Conservation (phyloP, 2,797 vertebrate genomes). For the Leptodactylus fallax region DNA sequence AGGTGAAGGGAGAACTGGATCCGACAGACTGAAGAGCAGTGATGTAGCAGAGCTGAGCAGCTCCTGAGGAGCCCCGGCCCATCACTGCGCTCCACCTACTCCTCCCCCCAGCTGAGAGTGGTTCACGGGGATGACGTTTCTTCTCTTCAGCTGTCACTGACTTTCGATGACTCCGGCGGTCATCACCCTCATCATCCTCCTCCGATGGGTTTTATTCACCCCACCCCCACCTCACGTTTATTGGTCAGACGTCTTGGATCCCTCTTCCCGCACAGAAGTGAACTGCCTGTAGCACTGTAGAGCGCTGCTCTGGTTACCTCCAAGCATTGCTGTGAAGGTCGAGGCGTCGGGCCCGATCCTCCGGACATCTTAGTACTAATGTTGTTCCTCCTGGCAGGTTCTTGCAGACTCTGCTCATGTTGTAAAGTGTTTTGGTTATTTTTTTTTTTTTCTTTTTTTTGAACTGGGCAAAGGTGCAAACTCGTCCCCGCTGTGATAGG, state of each 20-base stretch:
- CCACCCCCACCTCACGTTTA: too few species aligned
- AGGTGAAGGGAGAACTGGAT: slow-evolving; percentile 83
- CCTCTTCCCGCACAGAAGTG: too few species aligned
- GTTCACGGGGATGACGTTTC: slow-evolving; percentile 15
- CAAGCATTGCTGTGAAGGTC: too few species aligned
- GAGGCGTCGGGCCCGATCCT: too few species aligned
- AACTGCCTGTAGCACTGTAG: too few species aligned
- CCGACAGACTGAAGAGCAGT: slow-evolving; percentile 84
- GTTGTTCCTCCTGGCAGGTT: too few species aligned
- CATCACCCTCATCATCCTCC: background rate
- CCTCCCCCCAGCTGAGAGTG: slow-evolving; percentile 38
- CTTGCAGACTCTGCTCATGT: slow-evolving; percentile 8
- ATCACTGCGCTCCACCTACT: too few species aligned
- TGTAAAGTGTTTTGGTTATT: slow-evolving; percentile 35
- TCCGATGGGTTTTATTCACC: too few species aligned
- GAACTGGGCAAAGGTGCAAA: slow-evolving; percentile 51
- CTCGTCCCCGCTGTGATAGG: too few species aligned
- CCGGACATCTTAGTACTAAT: too few species aligned
- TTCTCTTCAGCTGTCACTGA: slow-evolving; percentile 31
- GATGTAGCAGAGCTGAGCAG: slow-evolving; percentile 86
- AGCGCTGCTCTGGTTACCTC: too few species aligned
- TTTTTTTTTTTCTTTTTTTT: slow-evolving; percentile 4
- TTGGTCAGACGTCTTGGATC: too few species aligned
- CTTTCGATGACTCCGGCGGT: slow-evolving; percentile 17
- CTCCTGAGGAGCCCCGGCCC: slow-evolving; percentile 80